Percentiles rank a stretch among this genome's conserved stretches.
These are phyloP conservation scores for Aulostomus chinensis DNA, from an alignment of 2,797 vertebrate genomes.

Conservation along the genomic window DNA sequence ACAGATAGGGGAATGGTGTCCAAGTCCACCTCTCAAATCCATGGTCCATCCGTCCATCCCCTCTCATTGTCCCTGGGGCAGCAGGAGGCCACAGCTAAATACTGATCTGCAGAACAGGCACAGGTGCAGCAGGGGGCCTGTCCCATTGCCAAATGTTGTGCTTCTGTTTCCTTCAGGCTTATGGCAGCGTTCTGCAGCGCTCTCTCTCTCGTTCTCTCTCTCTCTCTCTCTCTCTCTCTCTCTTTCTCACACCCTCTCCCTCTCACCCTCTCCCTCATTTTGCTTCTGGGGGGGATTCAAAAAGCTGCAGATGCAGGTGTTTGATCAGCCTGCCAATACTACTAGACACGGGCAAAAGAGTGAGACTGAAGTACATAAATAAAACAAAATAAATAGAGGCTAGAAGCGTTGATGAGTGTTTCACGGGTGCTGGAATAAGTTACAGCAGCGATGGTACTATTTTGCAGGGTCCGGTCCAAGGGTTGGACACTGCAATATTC, in stretches of 20 bases:
- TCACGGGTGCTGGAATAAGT: slow-evolving; percentile 18
- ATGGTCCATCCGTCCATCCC: slow-evolving; percentile 59
- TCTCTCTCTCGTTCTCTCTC: too few relatives aligned
- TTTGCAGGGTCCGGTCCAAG: slow-evolving; percentile 24
- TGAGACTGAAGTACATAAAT: slow-evolving; percentile 18
- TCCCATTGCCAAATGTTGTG: slow-evolving; percentile 71
- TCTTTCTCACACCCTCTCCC: too few relatives aligned
- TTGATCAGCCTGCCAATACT: slow-evolving; percentile 62
- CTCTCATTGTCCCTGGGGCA: slow-evolving; percentile 65
- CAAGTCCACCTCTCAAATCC: slow-evolving; percentile 71
- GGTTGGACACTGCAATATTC: slow-evolving; percentile 51
- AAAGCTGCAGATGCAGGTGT: slow-evolving; percentile 65
- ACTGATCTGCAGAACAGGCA: slow-evolving; percentile 73
- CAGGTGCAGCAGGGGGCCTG: slow-evolving; percentile 74
- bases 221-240: too few relatives aligned
- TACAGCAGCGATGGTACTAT: slow-evolving; percentile 6
- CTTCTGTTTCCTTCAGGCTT: slow-evolving; percentile 63
- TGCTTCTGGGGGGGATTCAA: slow-evolving; percentile 47
- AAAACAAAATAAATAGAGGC: slow-evolving; percentile 24
- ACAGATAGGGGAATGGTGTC: slow-evolving; percentile 46
- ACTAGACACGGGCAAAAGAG: slow-evolving; percentile 13
- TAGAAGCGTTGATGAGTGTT: slow-evolving; percentile 4
- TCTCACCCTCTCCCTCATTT: too few relatives aligned
- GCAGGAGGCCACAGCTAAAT: slow-evolving; percentile 70
- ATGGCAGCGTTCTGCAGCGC: slow-evolving; percentile 42